Evolutionary conservation across 2,888 invertebrate genomes (phyloP).

Genomic region (Eupithecia abbreviata): DNA sequence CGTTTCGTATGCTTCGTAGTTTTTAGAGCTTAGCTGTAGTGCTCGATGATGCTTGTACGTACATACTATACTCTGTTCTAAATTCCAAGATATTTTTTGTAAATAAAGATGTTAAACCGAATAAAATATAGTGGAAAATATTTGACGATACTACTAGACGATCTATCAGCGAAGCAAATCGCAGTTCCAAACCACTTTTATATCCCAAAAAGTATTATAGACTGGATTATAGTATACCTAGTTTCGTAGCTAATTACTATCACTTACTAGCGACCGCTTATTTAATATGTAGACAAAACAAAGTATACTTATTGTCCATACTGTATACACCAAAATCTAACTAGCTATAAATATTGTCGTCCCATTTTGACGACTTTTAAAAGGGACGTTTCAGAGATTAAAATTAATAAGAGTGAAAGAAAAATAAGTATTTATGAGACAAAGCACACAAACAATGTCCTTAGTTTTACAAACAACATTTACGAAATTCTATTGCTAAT

Average conservation of each 20-base stretch:
- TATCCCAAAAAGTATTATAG: no score
- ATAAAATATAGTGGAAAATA: background rate
- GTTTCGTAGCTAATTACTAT: background rate
- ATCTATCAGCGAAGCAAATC: background rate
- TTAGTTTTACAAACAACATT: no score
- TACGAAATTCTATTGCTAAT: no score
- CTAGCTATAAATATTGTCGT: no score
- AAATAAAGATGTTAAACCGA: background rate
- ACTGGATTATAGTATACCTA: background rate
- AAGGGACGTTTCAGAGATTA: no score
- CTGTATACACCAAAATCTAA: background rate
- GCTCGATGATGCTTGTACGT: background rate
- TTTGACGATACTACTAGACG: no score
- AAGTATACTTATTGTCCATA: background rate
- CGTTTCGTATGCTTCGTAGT: conserved; percentile 15
- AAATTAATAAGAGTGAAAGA: no score
- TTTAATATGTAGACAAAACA: background rate
- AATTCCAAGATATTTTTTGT: background rate
- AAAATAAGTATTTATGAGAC: no score
- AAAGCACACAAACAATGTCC: no score
- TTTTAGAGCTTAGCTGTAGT: background rate
- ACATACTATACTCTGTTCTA: background rate
- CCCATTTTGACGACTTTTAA: no score
- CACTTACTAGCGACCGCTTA: background rate
- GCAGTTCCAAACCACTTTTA: background rate